Base-by-base conservation (phyloP, 2,888 invertebrate genomes). In the Allophyes oxyacanthae region DNA sequence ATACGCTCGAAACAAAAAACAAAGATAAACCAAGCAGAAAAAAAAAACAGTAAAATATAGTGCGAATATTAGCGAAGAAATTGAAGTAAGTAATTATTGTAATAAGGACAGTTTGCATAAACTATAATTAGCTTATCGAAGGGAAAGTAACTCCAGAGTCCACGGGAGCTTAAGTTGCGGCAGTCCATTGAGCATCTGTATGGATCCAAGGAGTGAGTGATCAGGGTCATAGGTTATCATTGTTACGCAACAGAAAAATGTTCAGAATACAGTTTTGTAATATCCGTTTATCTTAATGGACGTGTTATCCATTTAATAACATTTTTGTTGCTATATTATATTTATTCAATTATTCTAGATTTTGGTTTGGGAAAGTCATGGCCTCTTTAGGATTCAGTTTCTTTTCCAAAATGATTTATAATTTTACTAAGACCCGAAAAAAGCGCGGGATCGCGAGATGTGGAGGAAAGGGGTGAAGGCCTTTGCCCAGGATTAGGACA, bases 211-310 rank as follows among this genome's bases (percentile, higher is more conserved):
- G 14, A 11, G 10, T 49, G 43, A 50, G 53, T 62, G 61, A 55
- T 53, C 50, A 48, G 40, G 54, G 76, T 66, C 72, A 73, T 53
- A 75, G 70, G 76, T 43, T 79, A 79, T 78, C 78, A n/a, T 6
- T 9, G 33, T 54, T 53, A 65, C 48, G 56, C 56, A 53, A 63
- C 40, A 56, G 2, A 2, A 30, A 43, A 32, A 9, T 14, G 6
- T 32, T 14, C 30, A 28, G 42, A 15, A 6, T 7, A 8, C 8
- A 44, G 8, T 44, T 44, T 33, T 20, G 33, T 44, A 44, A 33
- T 43, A 8, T 20, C 38, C 14, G 6, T 33, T 44, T 44, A 44
- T 54, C 61, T 61, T 57, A 41, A 50, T 34, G 41, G 50, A 14
- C 11, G 36, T 41, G 49, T 40, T 54, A 40, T 50, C 54, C 44